Evolutionary conservation across 2,888 invertebrate genomes (phyloP), one percentile per base, ranked within the genome.

Genomic region (Rhaphigaster nebulosa): DNA sequence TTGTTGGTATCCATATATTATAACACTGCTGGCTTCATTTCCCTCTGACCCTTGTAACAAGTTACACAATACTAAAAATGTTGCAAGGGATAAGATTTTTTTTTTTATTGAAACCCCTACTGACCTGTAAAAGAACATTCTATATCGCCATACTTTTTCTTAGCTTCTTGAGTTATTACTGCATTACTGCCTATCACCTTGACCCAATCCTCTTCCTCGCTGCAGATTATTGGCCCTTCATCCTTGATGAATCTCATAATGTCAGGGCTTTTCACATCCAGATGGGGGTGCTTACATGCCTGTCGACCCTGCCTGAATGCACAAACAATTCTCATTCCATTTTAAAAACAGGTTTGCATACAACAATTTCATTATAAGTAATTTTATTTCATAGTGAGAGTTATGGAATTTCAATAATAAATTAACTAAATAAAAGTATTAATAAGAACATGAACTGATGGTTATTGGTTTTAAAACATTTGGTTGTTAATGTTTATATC

Each of bases 171-270:
- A 80, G 95, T 94, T 91, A 96, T 95, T 89, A 93, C 93, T 91
- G 96, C 95, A 41, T 93, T 93, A 93, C 95, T 95, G 93, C 97
- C 97, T 93, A 95, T 95, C 92, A 97, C 96, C 92, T 94, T 95
- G 1, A 98, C 97, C 98, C 98, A 98, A 93, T 98, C 96, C 54
- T 94, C 95, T 91, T 94, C 95, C 93, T 93, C 94, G 23, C 95
- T 94, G 93, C 98, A 98, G 26, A 95, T 94, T 5, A 98, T 94
- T 0, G 95, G 95, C 0, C 95, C 95, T 26, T 95, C 94, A 23
- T 95, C 93, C 92, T 95, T 94, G 91, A 97, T 95, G 92, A 96
- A 97, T 93, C 95, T 95, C 94, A 96, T 96, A 60, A 98, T 96
- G 92, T 97, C 97, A 15, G 96, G 95, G 92, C 96, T 95, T 93